A percentile compares a stretch with the other conserved stretches of the same genome.
phyloP scores from a whole-genome alignment of 2,888 invertebrate genomes.

The Calephelis perditalis region DNA sequence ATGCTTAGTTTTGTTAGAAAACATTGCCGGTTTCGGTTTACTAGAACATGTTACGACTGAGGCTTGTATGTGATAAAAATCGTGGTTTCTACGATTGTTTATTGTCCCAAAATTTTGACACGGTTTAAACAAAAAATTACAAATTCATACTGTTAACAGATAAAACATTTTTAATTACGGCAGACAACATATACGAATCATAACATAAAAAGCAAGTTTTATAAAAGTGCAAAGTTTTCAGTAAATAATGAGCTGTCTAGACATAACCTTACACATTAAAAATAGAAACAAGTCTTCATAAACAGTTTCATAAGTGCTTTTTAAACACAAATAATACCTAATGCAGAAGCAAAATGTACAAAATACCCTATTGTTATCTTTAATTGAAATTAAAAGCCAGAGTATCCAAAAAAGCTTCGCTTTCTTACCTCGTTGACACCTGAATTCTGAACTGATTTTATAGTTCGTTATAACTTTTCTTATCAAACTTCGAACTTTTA shows the following conservation, averaged over 20 bases:
- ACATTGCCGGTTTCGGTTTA: not conserved
- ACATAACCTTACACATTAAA: constrained; percentile 67
- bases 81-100: constrained; percentile 1
- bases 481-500: constrained; percentile 64
- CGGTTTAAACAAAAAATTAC: not conserved
- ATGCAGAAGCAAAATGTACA: not conserved
- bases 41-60: not conserved
- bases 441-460: constrained; percentile 70
- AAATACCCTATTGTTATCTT: not conserved
- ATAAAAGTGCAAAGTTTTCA: too few relatives aligned
- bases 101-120: constrained; percentile 1
- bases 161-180: too few relatives aligned
- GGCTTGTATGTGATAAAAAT: not conserved
- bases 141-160: not conserved
- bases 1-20: too few relatives aligned
- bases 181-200: too few relatives aligned
- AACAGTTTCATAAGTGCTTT: not conserved
- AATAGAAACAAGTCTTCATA: constrained; percentile 58
- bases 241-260: constrained; percentile 37
- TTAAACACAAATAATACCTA: not conserved
- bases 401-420: constrained; percentile 60
- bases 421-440: constrained; percentile 78
- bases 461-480: constrained; percentile 74
- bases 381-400: constrained; percentile 54
- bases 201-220: too few relatives aligned